A percentile compares a stretch with the other conserved stretches of the same genome.
Evolutionary conservation across 2,797 vertebrate genomes (phyloP).

Genomic region (Ctenopoma multispine): DNA sequence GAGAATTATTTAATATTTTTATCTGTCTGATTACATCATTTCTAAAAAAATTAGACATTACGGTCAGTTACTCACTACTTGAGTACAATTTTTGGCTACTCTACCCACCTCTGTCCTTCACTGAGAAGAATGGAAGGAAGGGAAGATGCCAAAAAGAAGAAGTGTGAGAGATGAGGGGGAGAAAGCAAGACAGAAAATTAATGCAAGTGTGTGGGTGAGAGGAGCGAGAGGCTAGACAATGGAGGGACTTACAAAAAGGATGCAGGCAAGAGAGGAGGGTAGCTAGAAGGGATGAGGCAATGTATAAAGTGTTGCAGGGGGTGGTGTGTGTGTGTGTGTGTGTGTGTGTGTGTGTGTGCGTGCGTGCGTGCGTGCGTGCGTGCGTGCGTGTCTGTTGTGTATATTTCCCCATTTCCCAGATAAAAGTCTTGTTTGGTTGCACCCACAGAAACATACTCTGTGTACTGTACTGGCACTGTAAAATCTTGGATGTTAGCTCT

Average conservation of each 20-base stretch:
- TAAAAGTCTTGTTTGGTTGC: conserved; percentile 33
- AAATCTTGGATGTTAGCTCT: no score
- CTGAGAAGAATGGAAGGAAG: background rate
- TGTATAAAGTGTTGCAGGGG: conserved; percentile 47
- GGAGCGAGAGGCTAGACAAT: conserved; percentile 45
- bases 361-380: no score
- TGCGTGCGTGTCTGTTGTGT: background rate
- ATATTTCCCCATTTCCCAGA: conserved; percentile 5
- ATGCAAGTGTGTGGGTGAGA: conserved; percentile 35
- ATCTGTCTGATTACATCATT: no score
- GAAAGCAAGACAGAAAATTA: conserved; percentile 2
- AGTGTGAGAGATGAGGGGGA: conserved; percentile 19
- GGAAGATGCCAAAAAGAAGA: conserved; percentile 1
- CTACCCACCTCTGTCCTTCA: no score
- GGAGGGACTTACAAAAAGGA: conserved; percentile 48
- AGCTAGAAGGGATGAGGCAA: conserved; percentile 17
- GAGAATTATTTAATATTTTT: no score
- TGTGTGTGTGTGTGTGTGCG: no score
- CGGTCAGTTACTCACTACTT: no score
- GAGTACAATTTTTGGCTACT: no score
- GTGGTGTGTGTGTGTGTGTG: no score
- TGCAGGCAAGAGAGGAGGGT: conserved; percentile 15
- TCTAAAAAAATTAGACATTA: no score
- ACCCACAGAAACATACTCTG: background rate
- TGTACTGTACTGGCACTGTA: no score